Percentiles rank a stretch among this genome's conserved stretches.
These are phyloP conservation scores for Punctoribates punctum DNA, from an alignment of 2,888 invertebrate genomes.

Conservation along the genomic window DNA sequence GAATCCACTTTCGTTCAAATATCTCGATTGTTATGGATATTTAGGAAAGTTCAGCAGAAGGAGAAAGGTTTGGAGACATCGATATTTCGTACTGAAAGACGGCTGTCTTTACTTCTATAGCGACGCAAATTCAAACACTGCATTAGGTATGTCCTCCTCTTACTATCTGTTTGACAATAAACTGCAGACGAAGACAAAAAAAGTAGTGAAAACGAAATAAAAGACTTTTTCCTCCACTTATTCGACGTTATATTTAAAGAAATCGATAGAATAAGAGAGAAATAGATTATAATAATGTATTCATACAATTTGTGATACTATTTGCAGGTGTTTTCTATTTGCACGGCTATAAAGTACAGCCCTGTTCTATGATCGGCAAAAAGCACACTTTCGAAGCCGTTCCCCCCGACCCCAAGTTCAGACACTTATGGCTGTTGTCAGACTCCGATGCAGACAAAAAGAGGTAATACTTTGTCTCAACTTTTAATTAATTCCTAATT, in stretches of 20 bases:
- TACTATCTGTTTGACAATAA: too few relatives aligned
- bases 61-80: constrained; percentile 78
- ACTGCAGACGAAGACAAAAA: not conserved
- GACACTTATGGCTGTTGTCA: constrained; percentile 85
- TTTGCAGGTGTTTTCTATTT: constrained; percentile 78
- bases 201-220: not conserved
- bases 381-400: constrained; percentile 86
- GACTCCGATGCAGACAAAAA: constrained; percentile 93
- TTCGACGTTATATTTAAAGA: not conserved
- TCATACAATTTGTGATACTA: not conserved
- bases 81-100: constrained; percentile 91
- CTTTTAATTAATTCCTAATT: too few relatives aligned
- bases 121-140: constrained; percentile 77
- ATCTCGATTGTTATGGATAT: constrained; percentile 90
- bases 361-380: constrained; percentile 69
- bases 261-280: not conserved
- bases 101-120: constrained; percentile 91
- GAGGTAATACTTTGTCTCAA: constrained; percentile 61
- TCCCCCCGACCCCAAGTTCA: constrained; percentile 78
- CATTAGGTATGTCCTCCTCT: constrained; percentile 76
- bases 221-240: not conserved
- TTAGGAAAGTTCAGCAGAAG: constrained; percentile 70
- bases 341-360: constrained; percentile 88
- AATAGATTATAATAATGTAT: too few relatives aligned
- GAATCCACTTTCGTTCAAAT: constrained; percentile 67